phyloP scores from a whole-genome alignment of 2,888 invertebrate species.

The Drosophila nr. perissopoda region DNA sequence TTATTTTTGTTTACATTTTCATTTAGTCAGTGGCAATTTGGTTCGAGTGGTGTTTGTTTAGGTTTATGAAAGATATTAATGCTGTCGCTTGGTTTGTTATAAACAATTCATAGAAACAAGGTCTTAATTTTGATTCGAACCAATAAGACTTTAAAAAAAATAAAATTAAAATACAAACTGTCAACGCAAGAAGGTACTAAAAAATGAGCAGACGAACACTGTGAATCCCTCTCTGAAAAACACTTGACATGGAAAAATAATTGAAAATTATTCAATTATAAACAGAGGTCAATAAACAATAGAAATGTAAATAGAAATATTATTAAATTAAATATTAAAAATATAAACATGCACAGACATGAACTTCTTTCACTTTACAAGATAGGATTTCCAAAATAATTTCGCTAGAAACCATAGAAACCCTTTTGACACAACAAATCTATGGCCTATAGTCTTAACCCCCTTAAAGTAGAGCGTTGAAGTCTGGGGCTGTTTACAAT shows the following conservation, averaged over 20 bases:
- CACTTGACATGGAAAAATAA: not conserved
- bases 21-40: not conserved
- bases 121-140: not conserved
- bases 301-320: not conserved
- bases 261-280: not conserved
- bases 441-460: not conserved
- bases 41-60: not conserved
- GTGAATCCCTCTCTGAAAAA: not conserved
- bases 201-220: not conserved
- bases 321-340: not conserved
- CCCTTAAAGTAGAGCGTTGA: not conserved
- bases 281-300: not conserved
- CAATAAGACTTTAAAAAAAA: not conserved
- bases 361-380: not conserved
- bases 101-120: not conserved
- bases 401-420: slow-evolving; percentile 1
- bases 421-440: slow-evolving; percentile 7
- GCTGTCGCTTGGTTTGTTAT: not conserved
- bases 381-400: not conserved
- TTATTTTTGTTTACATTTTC: not conserved
- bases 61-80: not conserved
- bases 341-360: not conserved
- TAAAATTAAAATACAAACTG: not conserved
- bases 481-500: slow-evolving; percentile 23
- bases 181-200: not conserved